Base-by-base conservation (phyloP, 2,888 invertebrate genomes). In the Rhagonycha lutea region DNA sequence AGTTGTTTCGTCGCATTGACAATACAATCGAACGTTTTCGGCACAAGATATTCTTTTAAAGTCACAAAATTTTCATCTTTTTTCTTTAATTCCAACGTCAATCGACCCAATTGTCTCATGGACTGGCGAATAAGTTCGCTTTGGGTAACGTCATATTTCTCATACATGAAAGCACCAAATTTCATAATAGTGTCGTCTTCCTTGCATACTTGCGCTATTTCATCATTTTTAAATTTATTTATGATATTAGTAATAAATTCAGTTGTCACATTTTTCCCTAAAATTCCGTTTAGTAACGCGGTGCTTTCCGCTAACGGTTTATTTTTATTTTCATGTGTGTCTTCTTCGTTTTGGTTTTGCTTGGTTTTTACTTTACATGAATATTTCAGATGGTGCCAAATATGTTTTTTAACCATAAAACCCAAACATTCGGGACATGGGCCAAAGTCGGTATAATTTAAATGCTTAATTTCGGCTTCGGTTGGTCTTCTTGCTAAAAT, bases 11-110 rank as follows among this genome's bases (percentile, higher is more conserved):
- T 74, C 28, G 72, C 77, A 67, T 32, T 32, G 12, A 72, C 69
- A 69, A 77, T 60, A 32, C 47, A 14, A 28, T 77, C 73, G 61
- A 77, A 72, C 24, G 70, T 70, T 77, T 77, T 68, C 18, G 75
- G 72, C 24, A 65, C 14, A 14, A 75, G 70, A 61, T 29, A 61
- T n/a, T 76, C 70, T 68, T 47, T 32, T 69, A 76, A 72, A 68
- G 14, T 69, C 23, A 28, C 29, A 32, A 26, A 10, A 32, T 12
- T 65, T n/a, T 18, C 23, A 29, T 72, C 32, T n/a, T 28, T 4
- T 69, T 73, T 61, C 23, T 14, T 32, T 14, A 68, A 28, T 9
- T 60, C 14, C 10, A 68, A 18, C 23, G 14, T 60, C 3, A 73
- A 29, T 32, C 73, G 9, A 10, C 61, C 73, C 11, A 73, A 26